Conservation (phyloP, 2,888 invertebrate genomes). For the Muschampia plurimacula region DNA sequence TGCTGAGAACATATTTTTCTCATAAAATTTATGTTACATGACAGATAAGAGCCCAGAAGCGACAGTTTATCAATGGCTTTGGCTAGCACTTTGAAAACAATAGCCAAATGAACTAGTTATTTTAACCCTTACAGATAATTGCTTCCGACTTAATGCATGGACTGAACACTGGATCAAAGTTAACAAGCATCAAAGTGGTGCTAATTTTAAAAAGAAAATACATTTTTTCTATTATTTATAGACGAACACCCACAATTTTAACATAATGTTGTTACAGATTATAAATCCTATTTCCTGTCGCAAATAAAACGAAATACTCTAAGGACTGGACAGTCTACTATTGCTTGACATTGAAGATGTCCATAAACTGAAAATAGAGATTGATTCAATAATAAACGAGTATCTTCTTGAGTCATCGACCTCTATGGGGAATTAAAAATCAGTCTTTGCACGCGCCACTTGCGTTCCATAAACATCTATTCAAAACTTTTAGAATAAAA, state of each 20-base stretch:
- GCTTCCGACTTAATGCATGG: neutral
- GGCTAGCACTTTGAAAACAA: conserved; percentile 28
- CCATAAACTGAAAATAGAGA: conserved; percentile 50
- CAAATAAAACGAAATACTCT: neutral
- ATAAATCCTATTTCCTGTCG: neutral
- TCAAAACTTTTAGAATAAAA: conserved; percentile 40
- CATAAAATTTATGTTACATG: conserved; percentile 22
- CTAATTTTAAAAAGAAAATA: too few relatives aligned
- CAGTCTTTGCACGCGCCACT: conserved; percentile 45
- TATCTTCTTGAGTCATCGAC: conserved; percentile 50
- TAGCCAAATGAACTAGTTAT: conserved; percentile 29
- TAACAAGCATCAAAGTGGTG: neutral
- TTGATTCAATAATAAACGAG: conserved; percentile 45
- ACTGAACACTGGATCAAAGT: neutral
- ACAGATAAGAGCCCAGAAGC: conserved; percentile 27
- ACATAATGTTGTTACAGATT: neutral
- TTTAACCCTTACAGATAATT: conserved; percentile 24
- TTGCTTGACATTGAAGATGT: conserved; percentile 53
- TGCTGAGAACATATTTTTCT: conserved; percentile 7
- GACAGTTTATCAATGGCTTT: conserved; percentile 31
- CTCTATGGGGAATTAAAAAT: conserved; percentile 45
- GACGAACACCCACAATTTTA: neutral
- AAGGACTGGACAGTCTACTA: neutral
- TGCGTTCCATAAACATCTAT: conserved; percentile 14
- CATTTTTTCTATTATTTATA: too few relatives aligned